phyloP scores from a whole-genome alignment of 2,888 invertebrate genomes.

The Encarsia formosa region DNA sequence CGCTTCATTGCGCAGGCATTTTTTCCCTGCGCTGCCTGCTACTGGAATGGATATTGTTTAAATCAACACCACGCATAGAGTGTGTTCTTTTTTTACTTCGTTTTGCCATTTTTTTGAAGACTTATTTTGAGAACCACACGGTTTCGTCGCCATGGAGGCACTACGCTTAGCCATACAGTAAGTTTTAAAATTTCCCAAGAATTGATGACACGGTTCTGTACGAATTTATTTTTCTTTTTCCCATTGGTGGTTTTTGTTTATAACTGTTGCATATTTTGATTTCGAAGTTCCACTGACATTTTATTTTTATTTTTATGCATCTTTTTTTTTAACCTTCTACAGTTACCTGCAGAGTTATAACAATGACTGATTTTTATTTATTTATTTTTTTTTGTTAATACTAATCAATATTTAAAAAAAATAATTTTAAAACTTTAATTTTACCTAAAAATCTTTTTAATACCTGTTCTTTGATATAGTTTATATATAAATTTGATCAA shows the following conservation, averaged over 20 bases:
- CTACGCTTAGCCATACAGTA: slow-evolving; percentile 47
- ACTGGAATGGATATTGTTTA: too few relatives aligned
- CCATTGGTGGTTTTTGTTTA: not conserved
- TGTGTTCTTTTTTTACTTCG: too few relatives aligned
- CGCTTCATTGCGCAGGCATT: too few relatives aligned
- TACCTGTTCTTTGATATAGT: too few relatives aligned
- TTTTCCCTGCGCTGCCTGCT: too few relatives aligned
- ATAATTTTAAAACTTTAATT: not conserved
- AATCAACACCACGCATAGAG: too few relatives aligned
- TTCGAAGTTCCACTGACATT: not conserved
- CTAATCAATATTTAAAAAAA: too few relatives aligned
- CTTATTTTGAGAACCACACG: too few relatives aligned
- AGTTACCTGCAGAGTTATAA: not conserved
- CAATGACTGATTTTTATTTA: not conserved
- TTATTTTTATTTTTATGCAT: too few relatives aligned
- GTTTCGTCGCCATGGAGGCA: slow-evolving; percentile 45
- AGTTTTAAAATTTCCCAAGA: slow-evolving; percentile 32
- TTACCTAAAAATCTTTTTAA: not conserved
- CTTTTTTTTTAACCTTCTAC: not conserved
- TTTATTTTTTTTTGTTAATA: not conserved
- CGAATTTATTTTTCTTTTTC: not conserved
- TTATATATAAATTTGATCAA: too few relatives aligned
- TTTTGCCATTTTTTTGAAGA: too few relatives aligned
- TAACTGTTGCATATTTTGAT: not conserved
- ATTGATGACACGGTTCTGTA: not conserved